These are phyloP conservation scores for Calliopsis andreniformis DNA, from an alignment of 1,140 invertebrate species.

Conservation along the genomic window DNA sequence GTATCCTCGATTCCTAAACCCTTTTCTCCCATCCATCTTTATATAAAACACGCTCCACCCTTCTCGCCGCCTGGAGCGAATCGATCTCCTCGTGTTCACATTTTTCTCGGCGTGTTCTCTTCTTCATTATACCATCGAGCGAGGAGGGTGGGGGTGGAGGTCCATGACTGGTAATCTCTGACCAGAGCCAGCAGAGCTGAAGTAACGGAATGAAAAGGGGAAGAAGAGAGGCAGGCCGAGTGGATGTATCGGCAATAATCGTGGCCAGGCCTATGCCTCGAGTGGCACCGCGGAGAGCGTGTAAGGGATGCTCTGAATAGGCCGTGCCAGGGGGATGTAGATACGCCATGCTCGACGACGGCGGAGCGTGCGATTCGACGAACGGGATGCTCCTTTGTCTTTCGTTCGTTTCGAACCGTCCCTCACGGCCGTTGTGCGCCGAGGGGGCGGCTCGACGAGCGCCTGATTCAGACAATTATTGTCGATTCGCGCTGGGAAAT, in stretches of 20 bases:
- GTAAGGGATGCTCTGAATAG: constrained; percentile 75
- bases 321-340: constrained; percentile 74
- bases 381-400: constrained; percentile 79
- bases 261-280: constrained; percentile 51
- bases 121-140: constrained; percentile 6
- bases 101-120: constrained; percentile 12
- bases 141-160: neutral
- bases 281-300: constrained; percentile 41
- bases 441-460: constrained; percentile 43
- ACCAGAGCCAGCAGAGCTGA: constrained; percentile 41
- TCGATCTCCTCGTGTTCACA: constrained; percentile 19
- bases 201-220: constrained; percentile 71
- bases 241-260: constrained; percentile 78
- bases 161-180: constrained; percentile 58
- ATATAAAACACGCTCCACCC: constrained; percentile 7
- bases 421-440: constrained; percentile 39
- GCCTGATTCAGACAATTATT: constrained; percentile 70
- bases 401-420: constrained; percentile 68
- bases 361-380: constrained; percentile 73
- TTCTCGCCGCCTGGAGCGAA: neutral
- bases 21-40: neutral
- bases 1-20: neutral
- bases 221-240: constrained; percentile 45
- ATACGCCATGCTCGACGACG: constrained; percentile 78
- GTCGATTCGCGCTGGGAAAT: constrained; percentile 66